Evolutionary conservation across 2,888 invertebrate genomes (phyloP), one percentile per base, ranked within the genome.

Genomic region (Odontomyia ornata): DNA sequence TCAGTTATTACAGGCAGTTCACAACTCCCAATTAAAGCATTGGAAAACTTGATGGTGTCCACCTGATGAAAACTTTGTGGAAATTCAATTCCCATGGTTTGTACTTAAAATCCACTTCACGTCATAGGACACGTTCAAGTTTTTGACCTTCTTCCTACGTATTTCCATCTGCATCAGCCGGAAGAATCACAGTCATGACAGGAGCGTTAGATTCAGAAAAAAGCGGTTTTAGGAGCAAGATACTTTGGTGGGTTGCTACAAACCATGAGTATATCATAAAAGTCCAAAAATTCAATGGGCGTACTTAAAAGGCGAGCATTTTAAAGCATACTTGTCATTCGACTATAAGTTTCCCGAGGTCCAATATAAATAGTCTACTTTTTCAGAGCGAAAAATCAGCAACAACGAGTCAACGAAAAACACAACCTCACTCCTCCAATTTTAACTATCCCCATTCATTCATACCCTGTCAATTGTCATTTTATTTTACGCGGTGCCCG

Each of bases 381-480:
- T 73, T 56, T 30, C 72, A 21, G 5, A 30, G 60, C 36, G 73
- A 60, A 73, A 73, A 73, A 57, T 43, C 15, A 30, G 65, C 76
- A 47, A 36, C 76, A 72, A 67, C 76, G 73, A 78, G 46, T 52
- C 69, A 62, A 73, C 73, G 73, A 57, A 73, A 56, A 73, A 73
- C 36, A 73, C 73, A 73, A 73, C 73, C 73, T 73, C n/a, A n/a
- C 73, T 60, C 57, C 60, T 73, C 73, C 73, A 60, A 27, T 73
- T 60, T 57, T 60, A 60, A 28, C 36, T 57, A 60, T 73, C 73
- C 73, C 73, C 73, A 60, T 73, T 82, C 82, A 82, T 81, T 82
- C 82, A 82, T 81, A 81, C 80, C 81, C 81, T 80, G 77, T 79
- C 78, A 84, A 84, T 84, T 84, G 84, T 84, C 84, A 84, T 84